These are phyloP conservation scores for Paradisaea rubra DNA, from an alignment of 2,113 vertebrate genomes.

Conservation along the genomic window DNA sequence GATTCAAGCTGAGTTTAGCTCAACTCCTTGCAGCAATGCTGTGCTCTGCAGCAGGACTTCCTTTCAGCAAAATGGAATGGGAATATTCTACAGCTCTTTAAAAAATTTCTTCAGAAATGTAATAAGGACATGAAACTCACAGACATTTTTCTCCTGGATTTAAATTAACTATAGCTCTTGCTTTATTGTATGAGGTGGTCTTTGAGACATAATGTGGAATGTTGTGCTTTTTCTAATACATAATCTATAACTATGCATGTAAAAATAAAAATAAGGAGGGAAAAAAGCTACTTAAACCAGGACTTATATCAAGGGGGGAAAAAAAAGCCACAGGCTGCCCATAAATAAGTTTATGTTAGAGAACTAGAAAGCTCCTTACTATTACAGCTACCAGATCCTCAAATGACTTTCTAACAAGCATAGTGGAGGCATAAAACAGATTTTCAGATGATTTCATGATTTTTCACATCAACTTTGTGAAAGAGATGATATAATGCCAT, in stretches of 20 bases:
- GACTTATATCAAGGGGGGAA: rapidly evolving
- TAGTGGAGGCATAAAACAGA: neutral
- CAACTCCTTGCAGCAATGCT: neutral
- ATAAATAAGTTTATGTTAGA: neutral
- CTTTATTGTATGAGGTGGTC: neutral
- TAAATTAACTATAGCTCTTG: neutral
- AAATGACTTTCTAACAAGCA: neutral
- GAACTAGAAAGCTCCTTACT: neutral
- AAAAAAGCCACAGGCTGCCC: neutral
- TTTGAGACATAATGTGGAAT: neutral
- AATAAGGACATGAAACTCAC: neutral
- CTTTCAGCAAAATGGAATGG: neutral
- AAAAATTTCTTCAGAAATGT: neutral
- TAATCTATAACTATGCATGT: neutral
- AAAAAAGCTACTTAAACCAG: neutral
- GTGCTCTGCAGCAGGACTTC: neutral
- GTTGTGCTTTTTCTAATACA: neutral
- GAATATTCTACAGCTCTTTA: neutral
- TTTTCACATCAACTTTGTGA: neutral
- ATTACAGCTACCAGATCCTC: neutral
- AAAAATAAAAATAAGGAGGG: neutral
- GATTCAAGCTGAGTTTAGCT: neutral
- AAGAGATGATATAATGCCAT: neutral
- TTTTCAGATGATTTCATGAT: neutral
- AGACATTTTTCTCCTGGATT: neutral